Evolutionary conservation across 2,113 vertebrate species (phyloP), one percentile per base, ranked within the genome.

Genomic region (Chrysemys picta): DNA sequence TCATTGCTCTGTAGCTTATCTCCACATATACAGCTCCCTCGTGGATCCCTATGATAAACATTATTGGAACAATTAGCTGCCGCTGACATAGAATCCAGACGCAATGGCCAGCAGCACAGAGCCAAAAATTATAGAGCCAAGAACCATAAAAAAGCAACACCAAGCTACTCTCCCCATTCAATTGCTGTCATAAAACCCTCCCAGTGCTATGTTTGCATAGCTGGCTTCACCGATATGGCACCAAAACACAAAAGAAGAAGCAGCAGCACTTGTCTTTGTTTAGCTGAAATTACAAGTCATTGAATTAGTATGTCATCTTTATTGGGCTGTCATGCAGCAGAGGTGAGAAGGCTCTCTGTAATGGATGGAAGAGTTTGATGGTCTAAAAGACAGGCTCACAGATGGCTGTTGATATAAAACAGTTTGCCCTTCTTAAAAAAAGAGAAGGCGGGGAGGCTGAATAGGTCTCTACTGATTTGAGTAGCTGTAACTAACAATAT

Each of bases 291-390:
- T 98, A 98, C 98, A 98, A 98, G 98, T 98, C 98, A 98, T 98
- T 98, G 98, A 99, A 99, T 99, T 99, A 99, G 98, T 98, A 98
- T 99, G 99, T 99, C 98, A 99, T 99, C 98, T 99, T 99, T 99
- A 99, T 98, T 98, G 98, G 94, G 80, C 98, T 99, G 98, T 98
- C 98, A 98, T 96, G 95, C 98, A 95, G 97, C 17, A 2, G 98
- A 98, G 98, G 98, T 98, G 98, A 98, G 98, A 98, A 98, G 97
- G 97, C 96, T 98, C 91, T 93, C 94, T 8, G 98, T 98, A 98
- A 98, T 99, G 98, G 98, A 98, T 98, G 98, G 98, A 98, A 97
- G 98, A 97, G 97, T 98, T 98, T 98, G 98, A 98, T 98, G 98
- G 97, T 96, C 97, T 98, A 96, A 98, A 98, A 98, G 97, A 98